Evolutionary conservation across 2,888 invertebrate genomes (phyloP).

Genomic region (Eueremaeus valkanovi): DNA sequence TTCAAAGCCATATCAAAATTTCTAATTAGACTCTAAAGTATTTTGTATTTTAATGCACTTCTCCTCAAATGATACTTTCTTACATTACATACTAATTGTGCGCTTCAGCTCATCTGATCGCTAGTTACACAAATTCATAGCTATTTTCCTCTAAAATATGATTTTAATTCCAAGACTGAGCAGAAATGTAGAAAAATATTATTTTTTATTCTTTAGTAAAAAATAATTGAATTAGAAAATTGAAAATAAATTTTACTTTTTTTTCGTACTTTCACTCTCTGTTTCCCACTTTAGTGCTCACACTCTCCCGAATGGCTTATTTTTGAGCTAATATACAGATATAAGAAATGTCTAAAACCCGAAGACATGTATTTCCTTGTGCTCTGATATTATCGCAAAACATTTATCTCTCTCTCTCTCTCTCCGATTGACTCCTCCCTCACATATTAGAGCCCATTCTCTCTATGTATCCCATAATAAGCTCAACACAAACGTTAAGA

Average conservation of each 20-base stretch:
- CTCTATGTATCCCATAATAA: neutral
- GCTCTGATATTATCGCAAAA: neutral
- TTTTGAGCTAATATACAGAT: neutral
- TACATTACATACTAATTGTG: neutral
- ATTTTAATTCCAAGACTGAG: neutral
- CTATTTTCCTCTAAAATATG: too few species aligned
- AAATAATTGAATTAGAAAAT: too few species aligned
- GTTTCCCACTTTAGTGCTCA: neutral
- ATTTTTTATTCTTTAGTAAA: neutral
- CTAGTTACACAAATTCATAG: too few species aligned
- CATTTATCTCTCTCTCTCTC: constrained; percentile 1
- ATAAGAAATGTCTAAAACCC: neutral
- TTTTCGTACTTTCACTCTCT: too few species aligned
- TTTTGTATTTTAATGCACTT: neutral
- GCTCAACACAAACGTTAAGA: neutral
- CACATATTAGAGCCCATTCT: neutral
- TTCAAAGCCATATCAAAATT: neutral
- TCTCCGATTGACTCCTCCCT: constrained; percentile 5
- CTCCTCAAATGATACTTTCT: neutral
- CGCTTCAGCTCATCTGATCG: too few species aligned
- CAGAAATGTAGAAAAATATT: neutral
- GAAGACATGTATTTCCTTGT: neutral
- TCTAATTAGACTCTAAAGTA: neutral
- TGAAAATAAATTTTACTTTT: too few species aligned
- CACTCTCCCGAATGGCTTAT: neutral